phyloP scores from a whole-genome alignment of 2,888 invertebrate species.

The Palloptera scutellata region DNA sequence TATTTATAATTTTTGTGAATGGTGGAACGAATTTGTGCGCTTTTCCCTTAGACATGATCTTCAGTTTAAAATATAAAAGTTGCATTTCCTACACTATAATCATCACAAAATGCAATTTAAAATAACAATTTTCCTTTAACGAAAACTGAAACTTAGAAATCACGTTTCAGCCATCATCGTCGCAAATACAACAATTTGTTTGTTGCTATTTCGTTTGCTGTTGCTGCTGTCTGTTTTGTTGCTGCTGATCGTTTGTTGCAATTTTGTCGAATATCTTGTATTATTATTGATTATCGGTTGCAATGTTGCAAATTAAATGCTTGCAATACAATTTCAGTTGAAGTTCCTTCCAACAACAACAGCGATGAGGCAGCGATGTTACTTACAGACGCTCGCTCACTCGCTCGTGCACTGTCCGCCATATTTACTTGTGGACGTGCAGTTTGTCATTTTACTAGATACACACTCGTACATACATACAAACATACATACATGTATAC shows the following conservation, averaged over 20 bases:
- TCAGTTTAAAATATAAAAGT: constrained; percentile 40
- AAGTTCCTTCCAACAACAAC: constrained; percentile 13
- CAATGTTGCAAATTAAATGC: constrained; percentile 62
- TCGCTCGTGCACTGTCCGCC: constrained; percentile 17
- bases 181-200: constrained; percentile 45
- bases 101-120: constrained; percentile 55
- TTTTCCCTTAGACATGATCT: constrained; percentile 1
- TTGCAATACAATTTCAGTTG: constrained; percentile 32
- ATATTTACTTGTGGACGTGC: constrained; percentile 35
- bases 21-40: not conserved
- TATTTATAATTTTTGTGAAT: no score
- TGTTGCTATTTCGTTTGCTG: constrained; percentile 16
- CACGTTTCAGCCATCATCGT: constrained; percentile 57
- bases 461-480: not conserved
- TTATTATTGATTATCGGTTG: constrained; percentile 60
- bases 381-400: not conserved
- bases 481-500: no score
- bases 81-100: constrained; percentile 53
- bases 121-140: constrained; percentile 24
- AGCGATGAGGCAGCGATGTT: not conserved
- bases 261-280: constrained; percentile 46
- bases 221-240: constrained; percentile 18
- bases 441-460: constrained; percentile 35
- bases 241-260: constrained; percentile 29
- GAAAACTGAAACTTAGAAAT: constrained; percentile 49